Conservation (phyloP, 2,888 invertebrate species). For the Eupithecia insigniata region DNA sequence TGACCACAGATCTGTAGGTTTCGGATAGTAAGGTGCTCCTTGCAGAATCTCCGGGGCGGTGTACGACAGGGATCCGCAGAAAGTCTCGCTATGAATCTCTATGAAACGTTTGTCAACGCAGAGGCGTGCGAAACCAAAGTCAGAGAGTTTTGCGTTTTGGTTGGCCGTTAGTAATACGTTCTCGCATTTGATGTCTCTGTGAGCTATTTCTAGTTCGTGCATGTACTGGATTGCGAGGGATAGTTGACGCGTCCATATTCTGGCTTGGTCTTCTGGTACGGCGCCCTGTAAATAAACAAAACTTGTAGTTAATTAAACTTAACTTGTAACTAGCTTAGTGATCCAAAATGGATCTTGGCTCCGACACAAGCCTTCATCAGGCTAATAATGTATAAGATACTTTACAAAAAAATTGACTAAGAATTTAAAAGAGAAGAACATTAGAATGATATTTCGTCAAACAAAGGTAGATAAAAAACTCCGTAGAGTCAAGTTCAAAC, state of each 20-base stretch:
- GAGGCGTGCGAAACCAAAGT: slow-evolving; percentile 90
- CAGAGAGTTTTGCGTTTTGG: slow-evolving; percentile 91
- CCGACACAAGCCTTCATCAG: too few relatives aligned
- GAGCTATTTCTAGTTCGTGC: slow-evolving; percentile 89
- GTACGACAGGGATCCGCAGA: slow-evolving; percentile 94
- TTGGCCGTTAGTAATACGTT: slow-evolving; percentile 90
- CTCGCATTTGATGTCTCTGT: slow-evolving; percentile 93
- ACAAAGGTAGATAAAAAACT: too few relatives aligned
- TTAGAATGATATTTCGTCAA: too few relatives aligned
- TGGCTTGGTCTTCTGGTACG: slow-evolving; percentile 87
- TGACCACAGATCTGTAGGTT: slow-evolving; percentile 92
- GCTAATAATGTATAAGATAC: too few relatives aligned
- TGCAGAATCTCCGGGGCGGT: slow-evolving; percentile 94
- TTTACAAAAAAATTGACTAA: too few relatives aligned
- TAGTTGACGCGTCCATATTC: slow-evolving; percentile 89
- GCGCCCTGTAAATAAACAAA: slow-evolving; percentile 80
- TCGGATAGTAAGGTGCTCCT: slow-evolving; percentile 88
- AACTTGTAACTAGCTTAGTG: too few relatives aligned
- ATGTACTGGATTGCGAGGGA: slow-evolving; percentile 88
- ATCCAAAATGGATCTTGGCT: too few relatives aligned
- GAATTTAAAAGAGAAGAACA: too few relatives aligned
- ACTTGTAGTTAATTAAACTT: too few relatives aligned
- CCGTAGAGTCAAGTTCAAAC: too few relatives aligned
- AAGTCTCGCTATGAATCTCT: slow-evolving; percentile 88
- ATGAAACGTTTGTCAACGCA: slow-evolving; percentile 72